phyloP scores from a whole-genome alignment of 1,140 invertebrate genomes.

The Drosophila yakuba region DNA sequence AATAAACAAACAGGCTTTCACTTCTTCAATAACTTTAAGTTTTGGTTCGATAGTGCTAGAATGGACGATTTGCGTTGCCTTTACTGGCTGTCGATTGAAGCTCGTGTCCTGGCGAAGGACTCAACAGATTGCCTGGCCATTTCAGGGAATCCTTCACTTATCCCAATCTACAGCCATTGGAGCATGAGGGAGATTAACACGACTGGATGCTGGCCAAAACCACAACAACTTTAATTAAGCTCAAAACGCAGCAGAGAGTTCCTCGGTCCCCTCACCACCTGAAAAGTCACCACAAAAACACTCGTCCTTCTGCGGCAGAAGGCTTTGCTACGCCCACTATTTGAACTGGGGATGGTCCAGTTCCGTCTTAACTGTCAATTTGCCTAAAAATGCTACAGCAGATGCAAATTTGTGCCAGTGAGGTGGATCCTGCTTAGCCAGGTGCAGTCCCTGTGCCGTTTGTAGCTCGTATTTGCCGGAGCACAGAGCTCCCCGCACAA shows the following conservation, averaged over 20 bases:
- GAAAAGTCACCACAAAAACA: constrained; percentile 7
- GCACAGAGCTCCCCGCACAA: constrained; percentile 10
- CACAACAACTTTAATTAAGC: constrained; percentile 54
- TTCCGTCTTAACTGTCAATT: constrained; percentile 71
- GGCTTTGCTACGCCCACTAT: neutral
- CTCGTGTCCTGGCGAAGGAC: neutral
- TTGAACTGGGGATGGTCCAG: constrained; percentile 18
- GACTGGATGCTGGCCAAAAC: constrained; percentile 13
- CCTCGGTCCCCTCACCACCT: neutral
- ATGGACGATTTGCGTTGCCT: too few relatives aligned
- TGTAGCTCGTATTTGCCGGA: constrained; percentile 18
- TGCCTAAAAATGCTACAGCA: constrained; percentile 65
- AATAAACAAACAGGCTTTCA: too few relatives aligned
- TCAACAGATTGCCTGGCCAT: constrained; percentile 25
- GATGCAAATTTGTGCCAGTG: constrained; percentile 41
- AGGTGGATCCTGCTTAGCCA: constrained; percentile 7
- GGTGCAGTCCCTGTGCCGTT: constrained; percentile 8
- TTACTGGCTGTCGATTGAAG: neutral
- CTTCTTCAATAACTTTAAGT: too few relatives aligned
- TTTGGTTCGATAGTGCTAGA: too few relatives aligned
- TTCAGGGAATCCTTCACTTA: constrained; percentile 22
- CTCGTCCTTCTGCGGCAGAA: constrained; percentile 18
- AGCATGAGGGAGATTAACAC: constrained; percentile 34
- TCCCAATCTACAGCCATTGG: constrained; percentile 9
- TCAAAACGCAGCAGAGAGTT: constrained; percentile 14